Evolutionary conservation across 2,888 invertebrate genomes (phyloP).

Genomic region (Vandiemenella viatica): DNA sequence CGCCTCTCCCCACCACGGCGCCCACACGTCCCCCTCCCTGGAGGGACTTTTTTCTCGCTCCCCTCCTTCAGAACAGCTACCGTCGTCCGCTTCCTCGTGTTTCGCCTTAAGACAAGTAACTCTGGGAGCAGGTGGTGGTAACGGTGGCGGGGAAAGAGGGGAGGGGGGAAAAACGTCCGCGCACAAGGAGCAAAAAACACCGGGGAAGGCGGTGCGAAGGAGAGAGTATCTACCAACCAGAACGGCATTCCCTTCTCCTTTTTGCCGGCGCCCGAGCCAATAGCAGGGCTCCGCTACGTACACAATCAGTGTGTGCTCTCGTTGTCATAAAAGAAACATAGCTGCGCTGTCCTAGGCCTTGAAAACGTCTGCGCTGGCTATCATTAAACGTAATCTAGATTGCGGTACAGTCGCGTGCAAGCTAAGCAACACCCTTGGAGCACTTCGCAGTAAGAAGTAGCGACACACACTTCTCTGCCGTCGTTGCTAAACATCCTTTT

Average conservation of each 20-base stretch:
- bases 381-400: constrained; percentile 13
- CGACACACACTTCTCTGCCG: too few relatives aligned
- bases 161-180: too few relatives aligned
- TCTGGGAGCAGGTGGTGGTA: neutral
- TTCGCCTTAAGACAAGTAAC: neutral
- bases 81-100: neutral
- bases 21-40: neutral
- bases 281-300: constrained; percentile 1
- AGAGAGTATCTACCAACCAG: constrained; percentile 7
- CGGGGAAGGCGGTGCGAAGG: constrained; percentile 9
- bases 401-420: constrained; percentile 2
- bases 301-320: neutral
- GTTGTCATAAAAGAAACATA: constrained; percentile 5
- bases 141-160: neutral
- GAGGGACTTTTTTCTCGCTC: neutral
- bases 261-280: constrained; percentile 5
- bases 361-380: constrained; percentile 5
- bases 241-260: constrained; percentile 4
- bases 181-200: constrained; percentile 1
- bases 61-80: too few relatives aligned
- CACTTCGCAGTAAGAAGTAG: too few relatives aligned
- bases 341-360: constrained; percentile 6
- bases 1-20: neutral
- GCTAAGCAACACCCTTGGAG: neutral
- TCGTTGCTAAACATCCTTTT: too few relatives aligned